Evolutionary conservation across 2,113 vertebrate genomes (phyloP).

Genomic region (Melanocharis versteri): DNA sequence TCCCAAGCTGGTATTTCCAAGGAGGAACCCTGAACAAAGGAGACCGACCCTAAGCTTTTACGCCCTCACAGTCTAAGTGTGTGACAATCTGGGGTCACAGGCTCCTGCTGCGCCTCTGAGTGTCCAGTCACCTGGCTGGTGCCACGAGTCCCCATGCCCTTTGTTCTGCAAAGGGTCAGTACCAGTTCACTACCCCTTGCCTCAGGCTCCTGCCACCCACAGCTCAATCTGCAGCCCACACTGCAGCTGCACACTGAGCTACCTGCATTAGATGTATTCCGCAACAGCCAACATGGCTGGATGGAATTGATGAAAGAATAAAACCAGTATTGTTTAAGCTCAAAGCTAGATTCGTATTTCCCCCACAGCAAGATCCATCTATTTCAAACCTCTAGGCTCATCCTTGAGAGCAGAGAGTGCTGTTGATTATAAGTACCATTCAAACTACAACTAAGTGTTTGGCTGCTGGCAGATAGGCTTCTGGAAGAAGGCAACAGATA

Average conservation of each 20-base stretch:
- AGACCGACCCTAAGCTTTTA: neutral
- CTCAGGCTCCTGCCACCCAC: neutral
- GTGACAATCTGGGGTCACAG: neutral
- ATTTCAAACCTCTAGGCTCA: neutral
- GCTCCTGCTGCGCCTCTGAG: neutral
- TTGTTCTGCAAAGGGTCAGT: neutral
- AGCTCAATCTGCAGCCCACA: neutral
- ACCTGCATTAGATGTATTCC: neutral
- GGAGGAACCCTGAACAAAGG: neutral
- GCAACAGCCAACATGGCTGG: neutral
- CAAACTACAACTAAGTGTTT: neutral
- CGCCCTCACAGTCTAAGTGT: neutral
- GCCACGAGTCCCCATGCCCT: neutral
- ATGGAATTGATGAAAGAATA: neutral
- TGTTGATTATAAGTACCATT: neutral
- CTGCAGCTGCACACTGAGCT: neutral
- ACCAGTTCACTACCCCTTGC: neutral
- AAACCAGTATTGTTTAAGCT: neutral
- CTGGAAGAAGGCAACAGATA: neutral
- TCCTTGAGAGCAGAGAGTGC: neutral
- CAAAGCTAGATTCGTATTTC: neutral
- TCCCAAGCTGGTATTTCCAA: neutral
- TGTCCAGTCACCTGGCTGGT: neutral
- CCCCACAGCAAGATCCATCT: neutral
- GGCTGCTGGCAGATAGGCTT: neutral